Conservation (phyloP, 2,113 vertebrate species). For the Myotis davidii region DNA sequence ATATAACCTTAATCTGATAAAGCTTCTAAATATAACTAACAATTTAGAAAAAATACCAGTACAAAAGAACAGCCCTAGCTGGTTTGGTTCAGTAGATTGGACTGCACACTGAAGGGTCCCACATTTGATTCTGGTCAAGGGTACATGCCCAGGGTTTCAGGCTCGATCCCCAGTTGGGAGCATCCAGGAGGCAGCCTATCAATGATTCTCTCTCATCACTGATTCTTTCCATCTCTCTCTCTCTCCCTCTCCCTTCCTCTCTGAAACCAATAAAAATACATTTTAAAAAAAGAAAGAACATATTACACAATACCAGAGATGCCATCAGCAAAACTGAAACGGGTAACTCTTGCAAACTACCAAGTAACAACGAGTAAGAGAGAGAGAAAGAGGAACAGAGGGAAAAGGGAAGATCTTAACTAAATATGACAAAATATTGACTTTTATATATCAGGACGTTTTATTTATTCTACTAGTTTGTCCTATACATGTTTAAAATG, state of each 20-base stretch:
- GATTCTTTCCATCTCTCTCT: too few species aligned
- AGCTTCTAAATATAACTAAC: constrained; percentile 39
- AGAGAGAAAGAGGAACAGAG: background rate
- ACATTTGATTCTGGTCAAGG: too few species aligned
- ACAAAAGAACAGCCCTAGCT: background rate
- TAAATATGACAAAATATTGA: background rate
- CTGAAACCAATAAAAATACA: too few species aligned
- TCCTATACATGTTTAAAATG: background rate
- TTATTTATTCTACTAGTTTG: background rate
- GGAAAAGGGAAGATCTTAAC: background rate
- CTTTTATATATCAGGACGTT: constrained; percentile 24
- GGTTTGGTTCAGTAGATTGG: too few species aligned
- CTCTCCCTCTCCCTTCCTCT: too few species aligned
- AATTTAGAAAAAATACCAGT: background rate
- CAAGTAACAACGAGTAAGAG: background rate
- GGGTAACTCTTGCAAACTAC: constrained; percentile 3
- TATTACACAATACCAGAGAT: background rate
- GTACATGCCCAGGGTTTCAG: too few species aligned
- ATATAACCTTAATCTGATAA: constrained; percentile 4
- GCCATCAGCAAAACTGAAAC: constrained; percentile 45
- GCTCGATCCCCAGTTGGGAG: too few species aligned
- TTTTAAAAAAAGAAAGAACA: background rate
- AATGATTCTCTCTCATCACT: too few species aligned
- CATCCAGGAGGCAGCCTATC: too few species aligned
- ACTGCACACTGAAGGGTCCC: too few species aligned